Evolutionary conservation across 1,140 invertebrate genomes (phyloP), one percentile per base, ranked within the genome.

Genomic region (Diorhabda carinulata): DNA sequence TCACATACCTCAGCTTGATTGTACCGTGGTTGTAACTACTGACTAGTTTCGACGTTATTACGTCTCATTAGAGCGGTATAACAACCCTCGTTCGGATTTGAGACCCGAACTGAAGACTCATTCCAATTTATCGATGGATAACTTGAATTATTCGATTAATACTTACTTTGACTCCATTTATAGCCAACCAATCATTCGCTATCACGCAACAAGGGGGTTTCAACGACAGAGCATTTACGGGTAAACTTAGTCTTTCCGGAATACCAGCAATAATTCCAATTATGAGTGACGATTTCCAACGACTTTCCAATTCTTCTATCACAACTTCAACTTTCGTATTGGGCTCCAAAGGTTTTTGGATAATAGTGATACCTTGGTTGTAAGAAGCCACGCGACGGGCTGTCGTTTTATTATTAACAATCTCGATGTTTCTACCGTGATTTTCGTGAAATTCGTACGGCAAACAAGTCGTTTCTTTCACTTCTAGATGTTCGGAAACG

Each of bases 261-360:
- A 85, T 84, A 9, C 88, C 84, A 61, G 87, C 88, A 4, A 91
- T 84, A 0, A 94, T 85, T 3, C 93, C 93, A 67, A 93, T 84
- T 65, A 90, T 86, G 3, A 95, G 79, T 2, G 91, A 93, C 0
- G 91, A 92, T 57, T 90, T 90, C 92, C 92, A 95, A 62, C 88
- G 85, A 59, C 86, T 81, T 76, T 93, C 91, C 3, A 92, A 74
- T 57, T 88, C 86, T 68, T 92, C 91, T 62, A 95, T 85, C 78
- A 86, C 86, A 7, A 94, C 84, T 87, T 92, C 81, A 56, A 80
- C 76, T 74, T 80, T 47, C 77, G 81, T 47, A 78, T 82, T 80
- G 73, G 78, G 63, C 72, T 74, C 70, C n/a, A 81, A 56, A 10
- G 78, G 67, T 25, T 77, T 78, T 63, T 76, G 76, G 40, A 78